phyloP scores from a whole-genome alignment of 2,888 invertebrate genomes.

The Neoaliturus tenellus region DNA sequence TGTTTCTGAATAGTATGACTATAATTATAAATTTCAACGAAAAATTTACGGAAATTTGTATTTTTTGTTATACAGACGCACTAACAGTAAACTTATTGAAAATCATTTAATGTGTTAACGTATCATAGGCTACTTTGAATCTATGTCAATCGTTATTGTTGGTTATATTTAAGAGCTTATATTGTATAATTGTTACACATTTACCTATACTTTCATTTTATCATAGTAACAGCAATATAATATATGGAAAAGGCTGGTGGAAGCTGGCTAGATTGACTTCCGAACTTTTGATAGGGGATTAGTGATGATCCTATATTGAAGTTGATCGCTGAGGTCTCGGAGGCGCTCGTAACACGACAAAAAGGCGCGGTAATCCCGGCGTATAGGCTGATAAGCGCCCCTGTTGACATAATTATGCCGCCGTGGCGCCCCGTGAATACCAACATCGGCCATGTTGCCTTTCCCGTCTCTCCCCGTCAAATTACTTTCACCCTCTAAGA shows the following conservation, averaged over 20 bases:
- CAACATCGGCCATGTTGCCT: conserved; percentile 26
- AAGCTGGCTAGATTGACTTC: not conserved
- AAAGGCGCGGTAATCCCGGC: conserved; percentile 23
- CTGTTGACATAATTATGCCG: conserved; percentile 47
- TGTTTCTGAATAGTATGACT: too few species aligned
- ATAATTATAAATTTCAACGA: too few species aligned
- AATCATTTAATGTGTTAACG: too few species aligned
- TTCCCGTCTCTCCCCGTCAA: conserved; percentile 27
- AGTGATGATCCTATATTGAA: not conserved
- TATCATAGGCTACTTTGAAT: too few species aligned
- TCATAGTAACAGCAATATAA: not conserved
- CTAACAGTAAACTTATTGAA: too few species aligned
- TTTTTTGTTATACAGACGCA: too few species aligned
- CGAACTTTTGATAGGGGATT: conserved; percentile 35
- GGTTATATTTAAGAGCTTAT: too few species aligned
- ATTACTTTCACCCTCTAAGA: conserved; percentile 49
- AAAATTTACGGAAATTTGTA: too few species aligned
- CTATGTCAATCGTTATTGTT: too few species aligned
- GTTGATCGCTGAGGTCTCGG: not conserved
- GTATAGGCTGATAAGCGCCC: not conserved
- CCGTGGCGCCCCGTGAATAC: conserved; percentile 35
- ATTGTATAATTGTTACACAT: too few species aligned
- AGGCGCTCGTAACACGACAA: not conserved
- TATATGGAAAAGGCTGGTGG: not conserved
- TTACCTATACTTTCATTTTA: not conserved